Base-by-base conservation (phyloP, 2,888 invertebrate genomes). In the Automeris io region DNA sequence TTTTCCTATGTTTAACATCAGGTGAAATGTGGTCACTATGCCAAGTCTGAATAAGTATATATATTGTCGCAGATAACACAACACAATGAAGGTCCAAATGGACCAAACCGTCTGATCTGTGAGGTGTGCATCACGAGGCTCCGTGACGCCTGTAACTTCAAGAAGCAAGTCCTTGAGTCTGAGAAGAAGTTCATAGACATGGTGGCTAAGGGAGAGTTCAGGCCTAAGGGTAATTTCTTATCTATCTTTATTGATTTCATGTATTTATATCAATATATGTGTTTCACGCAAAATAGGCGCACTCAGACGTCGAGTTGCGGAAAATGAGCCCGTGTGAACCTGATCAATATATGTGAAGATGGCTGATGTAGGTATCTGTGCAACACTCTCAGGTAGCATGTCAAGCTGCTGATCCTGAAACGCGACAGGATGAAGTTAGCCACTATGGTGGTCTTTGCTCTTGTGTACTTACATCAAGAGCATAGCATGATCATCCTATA, bases 111-210 rank as follows among this genome's bases (percentile, higher is more conserved):
- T 0, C 71, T 85, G 18, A 86, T 86, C 12, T 86, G 86, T 22
- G 86, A 86, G 32, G 85, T 85, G 1, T 86, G 86, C 61, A 82
- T 86, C 49, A 85, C 83, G 0, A 54, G 82, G 19, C 57, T 86
- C 2, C 61, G 86, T 1, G 83, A 85, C 32, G 86, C 86, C 0
- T 83, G 82, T 50, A 82, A 85, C 52, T 86, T 86, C 44, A 85
- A 85, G 65, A 86, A 85, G 44, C 86, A 86, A 43, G 86, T 86
- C 0, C 40, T 77, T 35, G 78, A 82, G 16, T 77, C 77, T 0
- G 83, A 85, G 59, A 81, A 76, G 55, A 77, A 72, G 40, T 86
- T 85, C 46, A 70, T 86, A 9, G 80, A 85, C 36, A 80, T 86
- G 82, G 51, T 85, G 1, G 81, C 71, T 0, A 47, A 78, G 1